A percentile compares a stretch with the other conserved stretches of the same genome.
Conservation (phyloP, 2,888 invertebrate genomes). For the Parnassius orleans region DNA sequence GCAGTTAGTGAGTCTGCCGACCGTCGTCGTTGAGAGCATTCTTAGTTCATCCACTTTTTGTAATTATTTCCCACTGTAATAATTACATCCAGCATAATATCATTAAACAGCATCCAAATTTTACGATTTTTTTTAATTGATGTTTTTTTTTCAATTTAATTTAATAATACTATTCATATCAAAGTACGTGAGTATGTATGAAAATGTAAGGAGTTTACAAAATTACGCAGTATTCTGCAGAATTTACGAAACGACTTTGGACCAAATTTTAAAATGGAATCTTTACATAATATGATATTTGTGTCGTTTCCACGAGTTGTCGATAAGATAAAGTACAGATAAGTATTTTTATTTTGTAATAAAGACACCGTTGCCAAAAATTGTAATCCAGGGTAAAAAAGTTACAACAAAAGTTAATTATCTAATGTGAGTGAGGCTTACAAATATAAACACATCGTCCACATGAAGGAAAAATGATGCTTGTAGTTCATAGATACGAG, state of each 20-base stretch:
- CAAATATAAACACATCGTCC: too few relatives aligned
- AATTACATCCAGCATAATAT: too few relatives aligned
- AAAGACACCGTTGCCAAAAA: too few relatives aligned
- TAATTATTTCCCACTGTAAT: too few relatives aligned
- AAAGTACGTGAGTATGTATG: slow-evolving; percentile 15
- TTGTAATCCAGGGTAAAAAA: too few relatives aligned
- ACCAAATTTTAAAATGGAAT: not conserved
- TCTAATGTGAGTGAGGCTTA: too few relatives aligned
- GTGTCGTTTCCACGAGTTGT: not conserved
- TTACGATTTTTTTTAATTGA: too few relatives aligned
- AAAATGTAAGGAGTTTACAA: slow-evolving; percentile 7
- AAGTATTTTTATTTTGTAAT: not conserved
- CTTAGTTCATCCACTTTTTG: not conserved
- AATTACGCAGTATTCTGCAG: slow-evolving; percentile 1
- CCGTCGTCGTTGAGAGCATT: not conserved
- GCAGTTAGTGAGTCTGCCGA: not conserved
- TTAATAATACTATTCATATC: not conserved
- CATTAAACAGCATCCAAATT: too few relatives aligned
- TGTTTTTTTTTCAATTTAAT: too few relatives aligned
- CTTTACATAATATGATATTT: not conserved
- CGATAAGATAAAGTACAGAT: not conserved
- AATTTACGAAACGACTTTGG: slow-evolving; percentile 13
- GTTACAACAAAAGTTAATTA: too few relatives aligned
- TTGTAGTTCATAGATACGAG: too few relatives aligned
- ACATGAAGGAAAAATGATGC: too few relatives aligned